Conservation (phyloP, 2,888 invertebrate species). For the Phengaris alcon region DNA sequence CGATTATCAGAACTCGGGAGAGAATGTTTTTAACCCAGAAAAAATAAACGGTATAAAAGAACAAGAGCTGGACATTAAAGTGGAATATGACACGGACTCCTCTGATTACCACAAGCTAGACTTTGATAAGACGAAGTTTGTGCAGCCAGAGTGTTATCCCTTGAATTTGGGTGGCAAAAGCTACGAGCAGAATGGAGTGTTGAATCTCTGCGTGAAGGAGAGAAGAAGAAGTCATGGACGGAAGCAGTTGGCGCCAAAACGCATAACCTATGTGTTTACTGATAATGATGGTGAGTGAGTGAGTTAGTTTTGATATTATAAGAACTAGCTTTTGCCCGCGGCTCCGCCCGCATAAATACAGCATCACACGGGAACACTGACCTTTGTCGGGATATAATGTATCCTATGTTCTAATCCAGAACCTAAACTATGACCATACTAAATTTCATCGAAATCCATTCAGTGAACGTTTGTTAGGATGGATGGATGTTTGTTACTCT, state of each 20-base stretch:
- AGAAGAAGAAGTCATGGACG: constrained; percentile 63
- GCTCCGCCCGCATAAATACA: too few species aligned
- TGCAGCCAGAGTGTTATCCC: constrained; percentile 31
- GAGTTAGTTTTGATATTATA: not conserved
- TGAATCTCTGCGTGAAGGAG: constrained; percentile 67
- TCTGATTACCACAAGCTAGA: constrained; percentile 1
- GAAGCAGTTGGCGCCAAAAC: constrained; percentile 66
- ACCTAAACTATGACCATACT: too few species aligned
- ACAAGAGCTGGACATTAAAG: constrained; percentile 28
- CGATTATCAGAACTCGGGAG: not conserved
- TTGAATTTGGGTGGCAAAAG: constrained; percentile 31
- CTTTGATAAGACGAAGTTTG: constrained; percentile 30
- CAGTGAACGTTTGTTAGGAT: too few species aligned
- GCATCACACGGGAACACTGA: too few species aligned
- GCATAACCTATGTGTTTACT: constrained; percentile 54
- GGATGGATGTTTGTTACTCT: too few species aligned
- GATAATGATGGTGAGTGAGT: constrained; percentile 56
- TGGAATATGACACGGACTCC: not conserved
- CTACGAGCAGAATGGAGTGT: constrained; percentile 47
- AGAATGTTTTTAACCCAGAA: not conserved
- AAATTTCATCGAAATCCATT: too few species aligned
- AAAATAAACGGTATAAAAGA: constrained; percentile 37
- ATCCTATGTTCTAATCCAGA: too few species aligned
- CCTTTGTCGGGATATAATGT: too few species aligned
- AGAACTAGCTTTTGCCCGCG: not conserved